These are phyloP conservation scores for Luehdorfia chinensis DNA, from an alignment of 1,140 invertebrate species.

Conservation along the genomic window DNA sequence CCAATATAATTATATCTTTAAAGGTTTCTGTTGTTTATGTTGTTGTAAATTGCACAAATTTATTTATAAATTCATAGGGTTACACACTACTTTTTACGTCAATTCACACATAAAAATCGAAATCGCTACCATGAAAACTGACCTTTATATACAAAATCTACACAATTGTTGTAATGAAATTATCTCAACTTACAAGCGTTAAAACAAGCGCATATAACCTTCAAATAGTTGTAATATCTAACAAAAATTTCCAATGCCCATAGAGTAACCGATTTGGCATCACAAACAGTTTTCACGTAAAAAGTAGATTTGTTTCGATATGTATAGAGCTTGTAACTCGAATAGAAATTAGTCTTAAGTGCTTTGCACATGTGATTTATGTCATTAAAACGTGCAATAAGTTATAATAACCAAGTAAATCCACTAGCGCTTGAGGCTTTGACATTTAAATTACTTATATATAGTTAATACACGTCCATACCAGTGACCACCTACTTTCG, in stretches of 20 bases:
- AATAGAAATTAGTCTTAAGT: conserved; percentile 22
- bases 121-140: too few species aligned
- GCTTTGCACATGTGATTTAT: conserved; percentile 22
- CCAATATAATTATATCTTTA: conserved; percentile 29
- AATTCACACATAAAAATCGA: too few species aligned
- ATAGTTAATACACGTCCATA: conserved; percentile 10
- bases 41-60: conserved; percentile 9
- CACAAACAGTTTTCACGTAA: too few species aligned
- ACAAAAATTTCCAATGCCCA: too few species aligned
- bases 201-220: background rate
- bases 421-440: conserved; percentile 31
- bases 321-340: background rate
- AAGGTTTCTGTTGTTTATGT: conserved; percentile 26
- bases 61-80: conserved; percentile 1
- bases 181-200: background rate
- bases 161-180: too few species aligned
- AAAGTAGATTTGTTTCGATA: too few species aligned
- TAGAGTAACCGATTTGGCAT: too few species aligned
- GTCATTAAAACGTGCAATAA: conserved; percentile 31
- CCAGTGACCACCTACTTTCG: conserved; percentile 3
- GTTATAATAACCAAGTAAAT: conserved; percentile 17
- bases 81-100: background rate
- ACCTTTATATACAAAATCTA: too few species aligned
- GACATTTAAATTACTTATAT: conserved; percentile 22
- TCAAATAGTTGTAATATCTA: too few species aligned